Conservation (phyloP, 1,140 invertebrate species). For the Drosophila busckii region DNA sequence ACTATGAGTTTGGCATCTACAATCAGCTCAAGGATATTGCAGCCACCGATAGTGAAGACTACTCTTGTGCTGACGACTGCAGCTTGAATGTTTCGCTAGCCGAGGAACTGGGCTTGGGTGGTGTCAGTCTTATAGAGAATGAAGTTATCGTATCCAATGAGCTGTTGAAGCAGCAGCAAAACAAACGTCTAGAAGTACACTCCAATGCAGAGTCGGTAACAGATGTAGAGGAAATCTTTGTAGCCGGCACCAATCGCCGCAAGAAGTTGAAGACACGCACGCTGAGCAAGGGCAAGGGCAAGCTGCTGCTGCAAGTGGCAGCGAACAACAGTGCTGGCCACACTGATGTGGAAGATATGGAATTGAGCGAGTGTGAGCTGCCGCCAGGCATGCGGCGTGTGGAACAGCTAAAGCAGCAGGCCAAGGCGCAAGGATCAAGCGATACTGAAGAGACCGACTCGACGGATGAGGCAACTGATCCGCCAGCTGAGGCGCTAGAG, state of each 20-base stretch:
- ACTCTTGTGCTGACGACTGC: constrained; percentile 77
- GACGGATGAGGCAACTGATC: constrained; percentile 60
- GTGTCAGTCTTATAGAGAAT: constrained; percentile 47
- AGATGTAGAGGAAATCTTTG: constrained; percentile 80
- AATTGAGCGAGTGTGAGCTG: constrained; percentile 79
- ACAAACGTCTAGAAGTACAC: constrained; percentile 57
- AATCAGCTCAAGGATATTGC: constrained; percentile 64
- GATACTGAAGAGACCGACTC: constrained; percentile 67
- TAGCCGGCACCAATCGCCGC: constrained; percentile 68
- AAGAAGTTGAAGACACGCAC: constrained; percentile 71
- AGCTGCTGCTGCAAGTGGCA: constrained; percentile 55
- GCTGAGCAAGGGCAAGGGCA: constrained; percentile 60
- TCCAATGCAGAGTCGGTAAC: constrained; percentile 77
- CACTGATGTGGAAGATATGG: constrained; percentile 81
- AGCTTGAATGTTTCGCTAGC: constrained; percentile 43
- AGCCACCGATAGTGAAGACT: constrained; percentile 79
- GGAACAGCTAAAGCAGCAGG: constrained; percentile 50
- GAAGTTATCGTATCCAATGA: constrained; percentile 71
- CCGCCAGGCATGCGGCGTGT: constrained; percentile 51
- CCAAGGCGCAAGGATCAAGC: constrained; percentile 22
- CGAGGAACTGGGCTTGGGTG: constrained; percentile 31
- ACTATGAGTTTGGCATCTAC: constrained; percentile 70
- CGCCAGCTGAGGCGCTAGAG: constrained; percentile 2
- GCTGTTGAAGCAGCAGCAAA: constrained; percentile 56
- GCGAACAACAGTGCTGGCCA: no score